phyloP scores from a whole-genome alignment of 2,797 vertebrate species.

The Scleropages formosus region DNA sequence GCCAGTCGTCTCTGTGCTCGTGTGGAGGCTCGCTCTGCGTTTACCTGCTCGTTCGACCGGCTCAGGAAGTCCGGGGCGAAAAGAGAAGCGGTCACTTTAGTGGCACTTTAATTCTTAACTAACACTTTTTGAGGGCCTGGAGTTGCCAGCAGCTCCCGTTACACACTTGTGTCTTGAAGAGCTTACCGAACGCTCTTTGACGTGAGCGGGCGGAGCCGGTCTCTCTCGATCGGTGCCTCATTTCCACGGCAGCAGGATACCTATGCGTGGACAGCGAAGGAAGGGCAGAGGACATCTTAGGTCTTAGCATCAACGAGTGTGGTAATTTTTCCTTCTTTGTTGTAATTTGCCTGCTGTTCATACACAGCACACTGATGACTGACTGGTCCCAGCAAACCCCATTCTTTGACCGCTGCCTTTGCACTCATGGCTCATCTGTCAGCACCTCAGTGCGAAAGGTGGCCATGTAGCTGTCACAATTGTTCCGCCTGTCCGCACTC shows the following conservation, averaged over 20 bases:
- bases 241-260: slow-evolving; percentile 46
- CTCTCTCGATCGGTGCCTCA: slow-evolving; percentile 35
- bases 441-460: too few species aligned
- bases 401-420: background rate
- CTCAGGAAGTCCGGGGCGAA: slow-evolving; percentile 36
- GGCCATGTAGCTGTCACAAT: too few species aligned
- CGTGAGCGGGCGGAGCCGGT: background rate
- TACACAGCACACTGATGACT: too few species aligned
- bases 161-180: slow-evolving; percentile 35
- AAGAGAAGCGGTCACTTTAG: slow-evolving; percentile 51
- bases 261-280: slow-evolving; percentile 10
- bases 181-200: too few species aligned
- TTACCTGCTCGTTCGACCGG: slow-evolving; percentile 43
- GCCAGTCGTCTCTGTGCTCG: slow-evolving; percentile 45
- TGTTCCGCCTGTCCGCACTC: too few species aligned
- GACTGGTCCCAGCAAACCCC: too few species aligned
- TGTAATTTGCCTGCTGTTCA: too few species aligned
- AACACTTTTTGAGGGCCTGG: slow-evolving; percentile 39
- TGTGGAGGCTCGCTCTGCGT: slow-evolving; percentile 41
- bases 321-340: background rate
- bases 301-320: too few species aligned
- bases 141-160: slow-evolving; percentile 26
- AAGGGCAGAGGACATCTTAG: too few species aligned
- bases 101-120: slow-evolving; percentile 58
- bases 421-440: background rate